Evolutionary conservation across 1,140 invertebrate species (phyloP), one percentile per base, ranked within the genome.

Genomic region (Lineus longissimus): DNA sequence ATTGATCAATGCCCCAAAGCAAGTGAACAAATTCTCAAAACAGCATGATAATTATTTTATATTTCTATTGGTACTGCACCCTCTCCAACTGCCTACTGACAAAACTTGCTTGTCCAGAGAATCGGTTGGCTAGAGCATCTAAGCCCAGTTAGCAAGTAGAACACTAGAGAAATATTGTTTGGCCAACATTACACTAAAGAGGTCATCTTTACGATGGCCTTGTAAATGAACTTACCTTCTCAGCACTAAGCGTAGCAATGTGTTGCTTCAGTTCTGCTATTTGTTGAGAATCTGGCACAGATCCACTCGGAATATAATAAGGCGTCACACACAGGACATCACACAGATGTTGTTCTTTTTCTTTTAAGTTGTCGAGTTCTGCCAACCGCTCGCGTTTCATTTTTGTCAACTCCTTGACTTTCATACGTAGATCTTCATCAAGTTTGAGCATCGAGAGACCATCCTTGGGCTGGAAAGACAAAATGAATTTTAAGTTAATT

Each of bases 221-320:
- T 36, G 33, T 36, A 15, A 36, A 36, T 36, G 6, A 7, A 57
- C 59, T 23, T 61, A 77, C 76, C 70, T 75, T 76, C 67, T 76
- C 72, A 33, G 61, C 59, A 55, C 69, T 62, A 4, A 75, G 61
- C 22, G 62, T 62, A 13, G 55, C 61, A 23, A 77, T 66, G 68
- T 77, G 77, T 47, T 71, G 63, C 57, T 76, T 69, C n/a, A 77
- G 56, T 25, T 73, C 71, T 17, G 71, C 59, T n/a, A 79, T 60
- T 64, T 79, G 74, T 15, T 72, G 69, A 19, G 61, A 36, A 22
- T 56, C 69, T 7, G 77, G 77, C 2, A 73, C 72, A 22, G 62
- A 63, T n/a, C 74, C 73, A 23, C 69, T 67, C 1, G 77, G 73
- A 23, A 79, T 68, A 59, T 79, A 79, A 51, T 73, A 77, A 0